phyloP scores from a whole-genome alignment of 2,888 invertebrate species.

The Arctia plantaginis region DNA sequence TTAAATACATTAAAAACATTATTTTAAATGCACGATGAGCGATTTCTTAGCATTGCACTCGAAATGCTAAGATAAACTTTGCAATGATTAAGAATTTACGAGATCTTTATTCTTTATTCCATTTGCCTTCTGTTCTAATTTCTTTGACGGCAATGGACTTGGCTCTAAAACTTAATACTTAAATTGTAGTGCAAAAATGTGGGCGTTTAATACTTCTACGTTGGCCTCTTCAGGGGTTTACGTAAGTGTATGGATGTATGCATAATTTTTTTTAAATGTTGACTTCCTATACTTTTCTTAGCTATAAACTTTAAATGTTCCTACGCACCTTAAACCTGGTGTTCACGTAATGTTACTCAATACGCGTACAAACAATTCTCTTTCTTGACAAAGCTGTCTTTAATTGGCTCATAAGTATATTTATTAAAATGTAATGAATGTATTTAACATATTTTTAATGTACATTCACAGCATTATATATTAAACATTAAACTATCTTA shows the following conservation, averaged over 20 bases:
- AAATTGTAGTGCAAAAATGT: too few species aligned
- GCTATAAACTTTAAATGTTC: neutral
- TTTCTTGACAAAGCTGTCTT: neutral
- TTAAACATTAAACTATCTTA: conserved; percentile 15
- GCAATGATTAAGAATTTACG: neutral
- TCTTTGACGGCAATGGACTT: too few species aligned
- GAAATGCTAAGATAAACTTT: neutral
- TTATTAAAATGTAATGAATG: neutral
- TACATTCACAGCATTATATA: conserved; percentile 20
- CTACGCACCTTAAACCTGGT: neutral
- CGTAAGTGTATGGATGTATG: neutral
- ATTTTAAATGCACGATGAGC: conserved; percentile 3
- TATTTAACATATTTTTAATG: conserved; percentile 10
- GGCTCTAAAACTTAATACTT: too few species aligned
- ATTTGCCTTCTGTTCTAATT: too few species aligned
- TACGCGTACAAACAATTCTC: neutral
- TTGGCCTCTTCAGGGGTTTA: neutral
- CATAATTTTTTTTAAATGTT: too few species aligned
- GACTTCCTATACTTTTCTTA: neutral
- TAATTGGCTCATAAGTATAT: conserved; percentile 16
- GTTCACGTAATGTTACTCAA: neutral
- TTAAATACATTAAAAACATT: neutral
- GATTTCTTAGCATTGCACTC: neutral
- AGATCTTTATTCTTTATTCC: neutral
- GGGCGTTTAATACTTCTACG: neutral